Base-by-base conservation (phyloP, 2,888 invertebrate species). In the Drosophila vallismaia region DNA sequence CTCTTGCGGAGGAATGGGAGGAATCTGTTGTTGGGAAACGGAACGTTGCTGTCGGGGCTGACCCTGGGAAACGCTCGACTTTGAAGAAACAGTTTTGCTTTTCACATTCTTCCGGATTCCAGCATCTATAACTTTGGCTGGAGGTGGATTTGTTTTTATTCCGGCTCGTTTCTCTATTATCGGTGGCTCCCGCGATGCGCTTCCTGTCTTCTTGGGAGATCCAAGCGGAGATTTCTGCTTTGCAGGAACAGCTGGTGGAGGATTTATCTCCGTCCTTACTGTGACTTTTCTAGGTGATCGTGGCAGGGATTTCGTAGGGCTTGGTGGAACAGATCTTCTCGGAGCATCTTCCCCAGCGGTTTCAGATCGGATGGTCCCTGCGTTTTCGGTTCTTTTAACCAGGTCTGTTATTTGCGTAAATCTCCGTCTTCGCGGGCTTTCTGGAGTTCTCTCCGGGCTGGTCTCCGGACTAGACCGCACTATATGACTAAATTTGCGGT, bases 381-480 rank as follows among this genome's bases (percentile, higher is more conserved):
- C 8, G 26, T 14, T 49, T 10, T 38, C 68, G 3, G 46, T 44
- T 29, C 52, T 69, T 7, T 60, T 74, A 7, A 90, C 80, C 33
- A 90, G 73, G 28, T 90, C 90, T 0, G 88, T 85, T 31, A 91
- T 89, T 70, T 86, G 79, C 0, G 91, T 90, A 46, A 90, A 91
- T 8, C 89, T 81, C 31, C 78, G 81, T 12, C 73, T 71, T 6
- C 49, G 45, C 5, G 70, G 50, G 14, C 8, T 38, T 33, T 26
- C 28, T n/a, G n/a, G 12, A 26, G 4, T 19, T 7, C 46, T 26
- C 5, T 54, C 63, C 12, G 75, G 60, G 10, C 36, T 31, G 0
- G 9, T 50, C 2, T 9, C 12, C 3, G 55, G 45, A 38, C 28
- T 69, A 3, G 86, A 29, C n/a, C 69, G 56, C 4, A 83, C 80